Evolutionary conservation across 2,888 invertebrate species (phyloP).

Genomic region (Pachycephus smyrnensis): DNA sequence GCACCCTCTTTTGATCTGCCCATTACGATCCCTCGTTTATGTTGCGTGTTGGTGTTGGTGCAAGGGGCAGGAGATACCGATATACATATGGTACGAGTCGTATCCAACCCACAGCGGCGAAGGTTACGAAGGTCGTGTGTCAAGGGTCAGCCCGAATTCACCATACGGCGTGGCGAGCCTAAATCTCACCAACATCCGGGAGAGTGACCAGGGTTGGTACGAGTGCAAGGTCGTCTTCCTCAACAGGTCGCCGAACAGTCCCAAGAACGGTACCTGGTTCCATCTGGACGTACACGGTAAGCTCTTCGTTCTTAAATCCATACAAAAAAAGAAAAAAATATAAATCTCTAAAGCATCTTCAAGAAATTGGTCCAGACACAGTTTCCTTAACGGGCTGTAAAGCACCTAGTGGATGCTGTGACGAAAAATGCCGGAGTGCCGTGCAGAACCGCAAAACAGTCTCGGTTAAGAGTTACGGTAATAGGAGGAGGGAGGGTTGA

Average conservation of each 20-base stretch:
- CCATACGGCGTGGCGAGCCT: constrained; percentile 93
- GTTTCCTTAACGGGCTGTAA: not conserved
- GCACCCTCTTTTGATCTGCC: not conserved
- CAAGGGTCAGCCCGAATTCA: constrained; percentile 88
- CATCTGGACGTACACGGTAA: constrained; percentile 93
- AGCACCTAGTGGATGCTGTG: not conserved
- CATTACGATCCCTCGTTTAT: constrained; percentile 49
- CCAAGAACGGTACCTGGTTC: constrained; percentile 97
- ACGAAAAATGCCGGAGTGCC: not conserved
- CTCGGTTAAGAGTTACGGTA: not conserved
- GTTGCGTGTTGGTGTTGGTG: constrained; percentile 62
- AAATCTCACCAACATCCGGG: constrained; percentile 94
- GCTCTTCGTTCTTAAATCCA: constrained; percentile 33
- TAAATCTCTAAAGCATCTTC: not conserved
- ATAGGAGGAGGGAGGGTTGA: not conserved
- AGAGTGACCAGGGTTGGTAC: constrained; percentile 97
- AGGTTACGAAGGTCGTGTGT: constrained; percentile 92
- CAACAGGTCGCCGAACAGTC: constrained; percentile 91
- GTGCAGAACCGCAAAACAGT: not conserved
- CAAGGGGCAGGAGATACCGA: constrained; percentile 95
- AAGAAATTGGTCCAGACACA: not conserved
- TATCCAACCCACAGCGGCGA: constrained; percentile 97
- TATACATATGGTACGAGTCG: constrained; percentile 98
- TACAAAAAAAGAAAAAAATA: not conserved
- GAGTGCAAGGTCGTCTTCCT: constrained; percentile 95